Evolutionary conservation across 2,113 vertebrate species (phyloP), one percentile per base, ranked within the genome.

Genomic region (Neofelis nebulosa): DNA sequence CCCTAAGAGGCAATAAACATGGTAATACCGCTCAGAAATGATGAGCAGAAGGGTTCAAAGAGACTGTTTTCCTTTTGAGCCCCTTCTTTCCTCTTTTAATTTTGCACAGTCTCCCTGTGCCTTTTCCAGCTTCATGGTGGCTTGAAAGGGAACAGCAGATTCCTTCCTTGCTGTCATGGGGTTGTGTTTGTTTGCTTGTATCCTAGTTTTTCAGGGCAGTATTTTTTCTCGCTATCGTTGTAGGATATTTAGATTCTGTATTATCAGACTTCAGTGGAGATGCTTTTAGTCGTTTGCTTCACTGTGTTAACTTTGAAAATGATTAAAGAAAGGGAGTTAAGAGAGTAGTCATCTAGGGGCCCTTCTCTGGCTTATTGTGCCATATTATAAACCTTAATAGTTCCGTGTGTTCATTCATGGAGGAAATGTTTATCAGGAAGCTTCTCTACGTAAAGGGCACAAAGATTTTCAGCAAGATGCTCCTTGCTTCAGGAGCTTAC

Each of bases 231-330:
- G 27, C 41, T 73, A 4, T 19, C 83, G 68, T 45, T 55, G 7
- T 79, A 84, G 86, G 95, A 63, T 89, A 38, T 38, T 55, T 88
- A 88, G 27, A 50, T 84, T 90, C 73, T 66, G 12, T 21, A 2
- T 79, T 36, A 15, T 48, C 2, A 15, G 55, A 41, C 38, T 79
- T 76, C 33, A 71, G 8, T 52, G 38, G 19, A 95, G 95, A 65
- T 91, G 85, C 84, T 63, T 66, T 57, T 66, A 92, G 68, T 87
- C 65, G 5, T 73, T 87, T 66, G 76, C 81, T 96, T 66, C 65
- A 57, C 50, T 68, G 38, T 48, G 16, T 84, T 84, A 14, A 71
- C 45, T 94, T 38, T 85, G 92, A 89, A 84, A 85, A n/a, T 73
- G 41, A 33, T 23, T 23, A 21, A 91, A 38, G 33, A 65, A 33